Evolutionary conservation across 2,888 invertebrate genomes (phyloP).

Genomic region (Stomorhina lunata): DNA sequence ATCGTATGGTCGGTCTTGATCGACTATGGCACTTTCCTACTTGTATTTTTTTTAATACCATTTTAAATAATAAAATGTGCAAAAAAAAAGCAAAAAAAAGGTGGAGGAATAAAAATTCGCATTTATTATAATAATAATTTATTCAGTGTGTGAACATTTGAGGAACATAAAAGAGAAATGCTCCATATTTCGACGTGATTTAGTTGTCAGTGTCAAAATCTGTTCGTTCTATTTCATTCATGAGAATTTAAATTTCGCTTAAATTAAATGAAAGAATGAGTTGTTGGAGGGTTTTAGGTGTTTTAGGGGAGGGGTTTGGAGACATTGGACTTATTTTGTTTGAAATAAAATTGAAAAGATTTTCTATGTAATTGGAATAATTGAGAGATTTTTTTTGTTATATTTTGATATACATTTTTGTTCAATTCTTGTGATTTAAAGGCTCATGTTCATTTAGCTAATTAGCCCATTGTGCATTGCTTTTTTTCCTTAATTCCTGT

Average conservation of each 20-base stretch:
- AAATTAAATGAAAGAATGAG: too few relatives aligned
- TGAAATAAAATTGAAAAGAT: too few relatives aligned
- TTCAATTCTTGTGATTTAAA: too few relatives aligned
- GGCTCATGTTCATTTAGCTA: too few relatives aligned
- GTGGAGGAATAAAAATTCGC: slow-evolving; percentile 5
- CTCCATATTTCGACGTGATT: slow-evolving; percentile 20
- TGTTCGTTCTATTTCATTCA: background rate
- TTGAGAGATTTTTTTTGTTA: too few relatives aligned
- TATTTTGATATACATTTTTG: too few relatives aligned
- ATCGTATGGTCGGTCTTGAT: too few relatives aligned
- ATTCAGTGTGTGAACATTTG: slow-evolving; percentile 11
- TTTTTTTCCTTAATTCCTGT: background rate
- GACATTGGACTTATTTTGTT: too few relatives aligned
- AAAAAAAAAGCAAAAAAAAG: background rate
- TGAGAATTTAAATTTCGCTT: slow-evolving; percentile 3
- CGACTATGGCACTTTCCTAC: too few relatives aligned
- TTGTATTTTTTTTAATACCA: background rate
- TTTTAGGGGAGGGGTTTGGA: too few relatives aligned
- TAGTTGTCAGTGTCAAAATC: background rate
- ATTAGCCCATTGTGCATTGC: background rate
- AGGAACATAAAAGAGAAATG: slow-evolving; percentile 27
- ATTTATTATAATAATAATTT: slow-evolving; percentile 13
- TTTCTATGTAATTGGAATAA: too few relatives aligned
- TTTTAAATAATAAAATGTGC: background rate
- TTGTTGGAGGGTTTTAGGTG: too few relatives aligned